Evolutionary conservation across 2,113 vertebrate genomes (phyloP), one percentile per base, ranked within the genome.

Genomic region (Eulemur macaco): DNA sequence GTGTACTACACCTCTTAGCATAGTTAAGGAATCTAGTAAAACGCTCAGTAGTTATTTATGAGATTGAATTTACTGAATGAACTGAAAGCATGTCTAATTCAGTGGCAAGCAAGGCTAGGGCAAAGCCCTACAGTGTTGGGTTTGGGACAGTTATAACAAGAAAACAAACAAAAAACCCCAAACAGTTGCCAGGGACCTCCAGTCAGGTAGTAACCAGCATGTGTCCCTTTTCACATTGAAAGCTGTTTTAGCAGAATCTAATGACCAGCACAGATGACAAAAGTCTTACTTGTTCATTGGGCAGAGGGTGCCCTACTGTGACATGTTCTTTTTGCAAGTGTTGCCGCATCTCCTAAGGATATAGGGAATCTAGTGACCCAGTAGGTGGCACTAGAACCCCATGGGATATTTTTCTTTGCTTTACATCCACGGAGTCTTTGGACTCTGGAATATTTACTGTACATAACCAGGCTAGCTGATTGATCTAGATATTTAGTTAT

Each of bases 301-400:
- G 17, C 7, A 76, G 50, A 88, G 42, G 42, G 29, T 2, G 0
- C 45, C 18, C 17, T 42, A 9, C 23, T 58, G 13, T 34, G 76
- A 81, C 39, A 4, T 2, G 3, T 37, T 86, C 27, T 14, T 45
- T 31, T 77, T n/a, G 11, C 20, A 74, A 66, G 4, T 11, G n/a
- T 95, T 96, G 80, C 73, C 25, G 9, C 18, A n/a, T 21, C 29
- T 27, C 4, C 12, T 83, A 71, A 76, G 34, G 77, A 42, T 12
- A 10, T 4, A 39, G 9, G 68, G 69, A 96, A 86, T 34, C 77
- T n/a, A 76, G 31, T 71, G 76, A 37, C 77, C 97, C n/a, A 83
- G 85, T 7, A 96, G 97, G 83, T 95, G 97, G 97, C 83, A 47
- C 23, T 89, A 96, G 73, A 96, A 90, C 29, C 15, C 73, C 60